Percentiles rank a stretch among this genome's conserved stretches.
These are phyloP conservation scores for Phthorimaea operculella DNA, from an alignment of 1,140 invertebrate species.

Conservation along the genomic window DNA sequence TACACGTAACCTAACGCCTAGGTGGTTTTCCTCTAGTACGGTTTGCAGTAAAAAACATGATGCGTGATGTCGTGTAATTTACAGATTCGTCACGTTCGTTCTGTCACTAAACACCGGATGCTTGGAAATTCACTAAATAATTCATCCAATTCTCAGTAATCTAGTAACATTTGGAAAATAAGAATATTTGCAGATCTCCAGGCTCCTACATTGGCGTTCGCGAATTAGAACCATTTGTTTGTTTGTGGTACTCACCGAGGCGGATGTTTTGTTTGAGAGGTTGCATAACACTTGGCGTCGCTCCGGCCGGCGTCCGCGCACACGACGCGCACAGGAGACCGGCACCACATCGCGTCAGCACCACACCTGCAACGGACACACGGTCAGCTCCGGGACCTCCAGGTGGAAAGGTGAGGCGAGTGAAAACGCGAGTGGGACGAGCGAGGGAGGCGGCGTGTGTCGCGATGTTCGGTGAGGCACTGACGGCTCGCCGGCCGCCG, in stretches of 20 bases:
- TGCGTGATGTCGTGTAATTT: too few species aligned
- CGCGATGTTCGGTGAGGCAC: conserved; percentile 49
- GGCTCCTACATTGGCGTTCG: neutral
- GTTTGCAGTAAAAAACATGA: too few species aligned
- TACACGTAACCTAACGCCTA: conserved; percentile 17
- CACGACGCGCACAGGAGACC: conserved; percentile 1
- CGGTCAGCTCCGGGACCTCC: conserved; percentile 9
- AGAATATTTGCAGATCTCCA: neutral
- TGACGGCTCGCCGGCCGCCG: conserved; percentile 42
- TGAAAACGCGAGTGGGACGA: conserved; percentile 20
- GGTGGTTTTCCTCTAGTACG: neutral
- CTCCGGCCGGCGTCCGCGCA: neutral
- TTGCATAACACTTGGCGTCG: conserved; percentile 4
- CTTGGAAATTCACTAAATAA: too few species aligned
- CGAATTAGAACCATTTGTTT: conserved; percentile 1
- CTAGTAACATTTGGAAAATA: neutral
- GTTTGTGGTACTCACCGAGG: neutral
- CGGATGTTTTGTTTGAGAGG: conserved; percentile 5
- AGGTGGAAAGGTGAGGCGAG: conserved; percentile 24
- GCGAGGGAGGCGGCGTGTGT: conserved; percentile 37
- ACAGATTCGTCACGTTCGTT: too few species aligned
- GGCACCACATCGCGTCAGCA: neutral
- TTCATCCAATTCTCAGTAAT: neutral
- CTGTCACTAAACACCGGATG: too few species aligned
- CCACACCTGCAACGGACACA: neutral